These are phyloP conservation scores for Ophion slaviceki DNA, from an alignment of 2,888 invertebrate genomes.

Conservation along the genomic window DNA sequence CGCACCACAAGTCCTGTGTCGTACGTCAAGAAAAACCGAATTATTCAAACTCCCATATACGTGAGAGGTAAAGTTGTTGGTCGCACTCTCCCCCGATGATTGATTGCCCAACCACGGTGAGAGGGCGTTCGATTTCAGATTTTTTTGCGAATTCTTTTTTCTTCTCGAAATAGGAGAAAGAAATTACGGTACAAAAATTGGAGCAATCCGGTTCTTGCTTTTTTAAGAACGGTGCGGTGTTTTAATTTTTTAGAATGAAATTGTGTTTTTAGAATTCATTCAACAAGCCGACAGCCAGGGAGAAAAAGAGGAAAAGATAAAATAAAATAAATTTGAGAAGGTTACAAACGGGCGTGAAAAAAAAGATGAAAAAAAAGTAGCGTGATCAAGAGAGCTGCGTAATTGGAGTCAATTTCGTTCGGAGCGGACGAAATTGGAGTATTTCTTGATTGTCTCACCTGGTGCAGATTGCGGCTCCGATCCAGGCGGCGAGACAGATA, in stretches of 20 bases:
- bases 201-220: too few species aligned
- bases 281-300: constrained; percentile 19
- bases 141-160: background rate
- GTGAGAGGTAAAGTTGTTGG: background rate
- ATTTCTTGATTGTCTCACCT: constrained; percentile 86
- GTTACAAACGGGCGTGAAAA: too few species aligned
- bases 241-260: background rate
- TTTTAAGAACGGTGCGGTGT: too few species aligned
- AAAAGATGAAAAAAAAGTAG: background rate
- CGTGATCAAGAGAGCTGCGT: constrained; percentile 37
- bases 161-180: background rate
- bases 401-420: constrained; percentile 48
- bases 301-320: constrained; percentile 6
- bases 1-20: background rate
- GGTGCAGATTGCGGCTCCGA: constrained; percentile 92
- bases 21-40: constrained; percentile 6
- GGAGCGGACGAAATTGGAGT: constrained; percentile 33
- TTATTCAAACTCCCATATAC: background rate
- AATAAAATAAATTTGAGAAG: too few species aligned
- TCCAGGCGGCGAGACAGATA: constrained; percentile 93
- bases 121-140: background rate
- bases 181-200: background rate
- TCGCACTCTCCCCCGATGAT: background rate
- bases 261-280: background rate
- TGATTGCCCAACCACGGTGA: background rate